Evolutionary conservation across 2,113 vertebrate genomes (phyloP).

Genomic region (Pelmatolapia mariae): DNA sequence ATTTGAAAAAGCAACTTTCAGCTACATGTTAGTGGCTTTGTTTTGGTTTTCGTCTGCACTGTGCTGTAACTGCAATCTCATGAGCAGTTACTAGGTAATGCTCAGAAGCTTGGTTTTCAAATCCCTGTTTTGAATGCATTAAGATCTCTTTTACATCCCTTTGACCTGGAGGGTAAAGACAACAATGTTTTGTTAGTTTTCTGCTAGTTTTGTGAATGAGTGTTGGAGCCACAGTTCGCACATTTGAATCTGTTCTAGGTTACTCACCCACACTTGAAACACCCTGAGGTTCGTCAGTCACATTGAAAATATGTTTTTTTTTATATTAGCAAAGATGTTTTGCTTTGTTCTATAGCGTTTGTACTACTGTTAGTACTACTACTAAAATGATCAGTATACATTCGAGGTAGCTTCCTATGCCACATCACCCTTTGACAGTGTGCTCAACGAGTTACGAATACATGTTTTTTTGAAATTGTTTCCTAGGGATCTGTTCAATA

Average conservation of each 20-base stretch:
- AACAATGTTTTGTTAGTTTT: background rate
- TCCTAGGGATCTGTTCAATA: too few relatives aligned
- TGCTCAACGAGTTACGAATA: background rate
- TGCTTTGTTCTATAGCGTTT: fast-evolving
- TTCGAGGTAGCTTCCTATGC: background rate
- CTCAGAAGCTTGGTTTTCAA: background rate
- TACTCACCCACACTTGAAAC: too few relatives aligned
- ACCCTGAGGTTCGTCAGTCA: too few relatives aligned
- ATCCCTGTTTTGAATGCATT: background rate
- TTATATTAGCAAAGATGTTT: too few relatives aligned
- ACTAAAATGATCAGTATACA: background rate
- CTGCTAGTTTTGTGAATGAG: background rate
- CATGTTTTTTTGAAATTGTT: background rate
- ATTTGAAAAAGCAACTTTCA: background rate
- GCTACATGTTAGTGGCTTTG: background rate
- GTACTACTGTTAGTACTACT: too few relatives aligned
- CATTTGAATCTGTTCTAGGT: too few relatives aligned
- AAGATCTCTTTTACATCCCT: background rate
- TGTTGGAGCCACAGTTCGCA: too few relatives aligned
- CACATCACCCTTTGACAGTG: background rate
- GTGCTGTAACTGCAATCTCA: background rate
- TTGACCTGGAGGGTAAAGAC: background rate
- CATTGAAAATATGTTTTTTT: too few relatives aligned
- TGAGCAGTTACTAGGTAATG: background rate
- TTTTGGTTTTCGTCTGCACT: background rate